Evolutionary conservation across 1,140 invertebrate genomes (phyloP).

Genomic region (Kradibia gibbosae): DNA sequence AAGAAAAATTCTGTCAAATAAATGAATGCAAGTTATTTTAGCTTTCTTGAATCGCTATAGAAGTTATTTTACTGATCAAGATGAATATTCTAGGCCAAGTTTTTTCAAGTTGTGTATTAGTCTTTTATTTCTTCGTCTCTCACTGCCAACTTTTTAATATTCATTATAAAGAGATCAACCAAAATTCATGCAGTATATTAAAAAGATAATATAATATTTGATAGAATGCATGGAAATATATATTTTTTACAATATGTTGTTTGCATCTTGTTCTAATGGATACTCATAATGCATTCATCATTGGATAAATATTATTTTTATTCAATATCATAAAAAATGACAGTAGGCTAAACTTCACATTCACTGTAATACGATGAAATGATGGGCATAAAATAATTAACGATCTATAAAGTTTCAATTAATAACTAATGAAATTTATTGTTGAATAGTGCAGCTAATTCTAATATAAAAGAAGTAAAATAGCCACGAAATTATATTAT

Average conservation of each 20-base stretch:
- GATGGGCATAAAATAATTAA: too few relatives aligned
- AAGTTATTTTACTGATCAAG: constrained; percentile 38
- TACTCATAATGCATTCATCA: too few relatives aligned
- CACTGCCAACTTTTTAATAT: constrained; percentile 8
- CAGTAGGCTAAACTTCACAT: too few relatives aligned
- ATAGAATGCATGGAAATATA: too few relatives aligned
- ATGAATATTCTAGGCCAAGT: constrained; percentile 34
- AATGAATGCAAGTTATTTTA: background rate
- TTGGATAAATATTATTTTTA: too few relatives aligned
- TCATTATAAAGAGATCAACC: background rate
- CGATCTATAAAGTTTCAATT: too few relatives aligned
- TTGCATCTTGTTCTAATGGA: too few relatives aligned
- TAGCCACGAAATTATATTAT: constrained; percentile 63
- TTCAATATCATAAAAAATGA: too few relatives aligned
- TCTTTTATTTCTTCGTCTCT: background rate
- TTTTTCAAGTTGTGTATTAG: background rate
- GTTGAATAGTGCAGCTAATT: constrained; percentile 45
- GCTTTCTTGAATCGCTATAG: background rate
- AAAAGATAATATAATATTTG: constrained; percentile 31
- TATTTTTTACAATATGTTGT: too few relatives aligned
- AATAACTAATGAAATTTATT: too few relatives aligned
- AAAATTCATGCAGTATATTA: too few relatives aligned
- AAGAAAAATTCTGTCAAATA: constrained; percentile 23
- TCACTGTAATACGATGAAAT: too few relatives aligned
- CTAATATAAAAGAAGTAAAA: constrained; percentile 31